Base-by-base conservation (phyloP, 2,888 invertebrate species). In the Ornithoptera alexandrae region DNA sequence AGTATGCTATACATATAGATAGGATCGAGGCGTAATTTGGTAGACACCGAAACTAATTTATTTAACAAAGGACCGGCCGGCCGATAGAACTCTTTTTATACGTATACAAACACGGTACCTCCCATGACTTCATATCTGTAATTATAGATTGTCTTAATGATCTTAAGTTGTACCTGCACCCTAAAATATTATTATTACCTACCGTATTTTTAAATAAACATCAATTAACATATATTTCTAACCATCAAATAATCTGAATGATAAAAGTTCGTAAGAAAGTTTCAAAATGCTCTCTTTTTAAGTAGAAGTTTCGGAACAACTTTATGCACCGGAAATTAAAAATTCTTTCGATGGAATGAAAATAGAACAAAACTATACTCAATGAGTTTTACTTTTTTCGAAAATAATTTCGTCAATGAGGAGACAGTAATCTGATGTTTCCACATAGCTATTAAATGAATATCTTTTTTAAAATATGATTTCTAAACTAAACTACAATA, bases 41-140 rank as follows among this genome's bases (percentile, higher is more conserved):
- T 93, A 93, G 93, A 93, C 90, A 93, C 93, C 93, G 93, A 92
- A 92, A 88, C 93, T 92, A 93, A 93, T 93, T 93, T 93, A 92
- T 91, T 92, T 92, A 90, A 93, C 93, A 93, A 93, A 93, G 91
- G 90, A 87, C 85, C 83, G 87, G 80, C 89, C 85, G 90, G 87
- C 88, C 84, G 90, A 90, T 90, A 91, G 87, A 88, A 78, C 85
- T 86, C 82, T 92, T 92, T 92, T 92, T 92, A 88, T 90, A 78
- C 79, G 82, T 88, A 84, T 88, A 90, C 89, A 90, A 90, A 90
- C 84, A 90, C 84, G 88, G 88, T 86, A 85, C 84, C 82, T 78
- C 79, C 78, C 79, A 79, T 77, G 81, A 81, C 80, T 79, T 77
- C 76, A 75, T 74, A 73, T 72, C 72, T 77, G 79, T 82, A 83